Conservation (phyloP, 2,113 vertebrate species). For the Datnioides undecimradiatus region DNA sequence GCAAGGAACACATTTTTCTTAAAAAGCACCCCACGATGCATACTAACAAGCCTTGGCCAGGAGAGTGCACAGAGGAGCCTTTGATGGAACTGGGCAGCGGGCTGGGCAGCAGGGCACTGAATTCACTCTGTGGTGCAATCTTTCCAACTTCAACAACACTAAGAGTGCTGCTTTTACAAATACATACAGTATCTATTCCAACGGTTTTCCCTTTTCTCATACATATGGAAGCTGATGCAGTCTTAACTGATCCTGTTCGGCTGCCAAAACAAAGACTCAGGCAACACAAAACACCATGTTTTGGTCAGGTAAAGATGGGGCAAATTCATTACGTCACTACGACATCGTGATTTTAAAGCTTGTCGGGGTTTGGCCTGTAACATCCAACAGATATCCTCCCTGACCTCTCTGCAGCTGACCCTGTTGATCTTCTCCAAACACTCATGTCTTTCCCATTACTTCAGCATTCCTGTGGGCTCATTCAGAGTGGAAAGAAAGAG, state of each 20-base stretch:
- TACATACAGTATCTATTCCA: not conserved
- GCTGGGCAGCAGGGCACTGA: conserved; percentile 39
- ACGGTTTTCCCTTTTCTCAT: not conserved
- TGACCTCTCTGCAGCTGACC: conserved; percentile 13
- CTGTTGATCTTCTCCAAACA: conserved; percentile 22
- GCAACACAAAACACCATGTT: not conserved
- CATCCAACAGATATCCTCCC: conserved; percentile 16
- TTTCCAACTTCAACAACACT: conserved; percentile 8
- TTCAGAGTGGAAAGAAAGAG: conserved; percentile 2
- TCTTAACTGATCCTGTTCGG: not conserved
- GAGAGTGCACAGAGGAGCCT: conserved; percentile 63
- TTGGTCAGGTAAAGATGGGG: not conserved
- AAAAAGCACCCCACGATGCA: conserved; percentile 50
- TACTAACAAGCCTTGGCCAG: conserved; percentile 65
- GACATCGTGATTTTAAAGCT: not conserved
- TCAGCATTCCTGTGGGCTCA: conserved; percentile 37
- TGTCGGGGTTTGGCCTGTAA: not conserved
- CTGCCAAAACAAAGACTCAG: not conserved
- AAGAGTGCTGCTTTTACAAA: conserved; percentile 23
- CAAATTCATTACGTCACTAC: not conserved
- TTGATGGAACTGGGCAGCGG: conserved; percentile 63
- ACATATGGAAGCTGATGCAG: not conserved
- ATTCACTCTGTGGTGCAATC: conserved; percentile 35
- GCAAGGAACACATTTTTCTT: conserved; percentile 19
- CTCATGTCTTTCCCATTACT: conserved; percentile 12